Conservation (phyloP, 1,140 invertebrate genomes). For the Drosophila chauvacae region DNA sequence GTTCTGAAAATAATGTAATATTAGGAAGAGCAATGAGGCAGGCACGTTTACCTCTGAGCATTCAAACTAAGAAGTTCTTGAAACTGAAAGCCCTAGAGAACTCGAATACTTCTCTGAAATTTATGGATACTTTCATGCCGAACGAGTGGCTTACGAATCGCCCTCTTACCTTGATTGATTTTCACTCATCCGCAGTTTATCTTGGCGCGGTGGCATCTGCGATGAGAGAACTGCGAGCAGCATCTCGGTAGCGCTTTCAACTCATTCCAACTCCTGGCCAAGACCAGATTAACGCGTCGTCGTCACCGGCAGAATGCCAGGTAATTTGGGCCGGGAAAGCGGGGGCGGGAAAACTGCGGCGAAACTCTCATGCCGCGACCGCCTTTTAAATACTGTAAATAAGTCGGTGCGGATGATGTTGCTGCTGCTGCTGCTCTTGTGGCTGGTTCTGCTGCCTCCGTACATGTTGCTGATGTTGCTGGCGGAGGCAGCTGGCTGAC, state of each 20-base stretch:
- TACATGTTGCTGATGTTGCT: conserved; percentile 21
- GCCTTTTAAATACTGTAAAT: conserved; percentile 48
- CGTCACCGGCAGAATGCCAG: conserved; percentile 31
- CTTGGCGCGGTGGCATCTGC: conserved; percentile 26
- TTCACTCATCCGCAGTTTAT: conserved; percentile 50
- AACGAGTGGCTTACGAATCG: conserved; percentile 17
- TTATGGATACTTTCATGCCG: conserved; percentile 20
- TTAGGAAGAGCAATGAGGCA: not conserved
- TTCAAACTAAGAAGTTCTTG: not conserved
- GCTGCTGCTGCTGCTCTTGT: conserved; percentile 6
- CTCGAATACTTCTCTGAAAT: not conserved
- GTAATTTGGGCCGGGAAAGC: conserved; percentile 49
- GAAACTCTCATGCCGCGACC: conserved; percentile 26
- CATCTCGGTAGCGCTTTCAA: conserved; percentile 14
- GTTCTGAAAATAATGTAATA: not conserved
- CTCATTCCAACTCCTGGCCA: conserved; percentile 10
- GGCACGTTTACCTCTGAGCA: not conserved
- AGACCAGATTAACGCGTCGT: conserved; percentile 48
- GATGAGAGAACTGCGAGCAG: conserved; percentile 8
- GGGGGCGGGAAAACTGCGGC: conserved; percentile 2
- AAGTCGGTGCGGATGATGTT: conserved; percentile 36
- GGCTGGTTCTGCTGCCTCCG: conserved; percentile 9
- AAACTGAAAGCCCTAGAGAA: not conserved
- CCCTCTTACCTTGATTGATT: conserved; percentile 35
- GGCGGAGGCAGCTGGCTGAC: conserved; percentile 58